Conservation (phyloP, 2,888 invertebrate genomes). For the Zygogramma bicolorata region DNA sequence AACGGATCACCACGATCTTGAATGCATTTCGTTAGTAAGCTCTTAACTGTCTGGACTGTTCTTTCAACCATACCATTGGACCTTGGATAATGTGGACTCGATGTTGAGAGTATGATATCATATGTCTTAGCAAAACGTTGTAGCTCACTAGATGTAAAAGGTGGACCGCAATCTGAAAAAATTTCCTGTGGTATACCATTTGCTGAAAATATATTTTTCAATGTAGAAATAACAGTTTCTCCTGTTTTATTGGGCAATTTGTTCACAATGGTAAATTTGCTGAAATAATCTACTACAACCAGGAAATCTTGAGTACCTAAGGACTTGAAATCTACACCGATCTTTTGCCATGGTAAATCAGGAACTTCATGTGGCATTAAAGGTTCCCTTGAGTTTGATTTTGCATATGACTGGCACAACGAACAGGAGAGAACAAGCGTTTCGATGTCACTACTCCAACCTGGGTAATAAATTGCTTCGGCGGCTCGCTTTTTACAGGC, state of each 20-base stretch:
- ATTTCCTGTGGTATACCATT: neutral
- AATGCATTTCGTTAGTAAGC: neutral
- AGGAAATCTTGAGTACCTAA: constrained; percentile 35
- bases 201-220: neutral
- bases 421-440: constrained; percentile 29
- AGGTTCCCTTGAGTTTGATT: constrained; percentile 29
- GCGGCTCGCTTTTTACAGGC: constrained; percentile 33
- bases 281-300: neutral
- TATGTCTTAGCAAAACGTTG: neutral
- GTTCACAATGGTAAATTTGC: neutral
- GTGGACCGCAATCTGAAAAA: neutral
- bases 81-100: neutral
- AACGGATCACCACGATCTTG: constrained; percentile 4
- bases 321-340: constrained; percentile 30
- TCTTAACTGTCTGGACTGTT: neutral
- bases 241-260: neutral
- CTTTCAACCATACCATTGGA: neutral
- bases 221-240: neutral
- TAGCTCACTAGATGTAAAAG: neutral
- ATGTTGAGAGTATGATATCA: neutral
- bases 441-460: constrained; percentile 45
- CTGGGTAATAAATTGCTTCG: constrained; percentile 50
- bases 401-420: constrained; percentile 28
- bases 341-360: constrained; percentile 32
- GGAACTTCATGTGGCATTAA: constrained; percentile 24